Conservation (phyloP, 2,888 invertebrate genomes). For the Drosophila kanekoi region DNA sequence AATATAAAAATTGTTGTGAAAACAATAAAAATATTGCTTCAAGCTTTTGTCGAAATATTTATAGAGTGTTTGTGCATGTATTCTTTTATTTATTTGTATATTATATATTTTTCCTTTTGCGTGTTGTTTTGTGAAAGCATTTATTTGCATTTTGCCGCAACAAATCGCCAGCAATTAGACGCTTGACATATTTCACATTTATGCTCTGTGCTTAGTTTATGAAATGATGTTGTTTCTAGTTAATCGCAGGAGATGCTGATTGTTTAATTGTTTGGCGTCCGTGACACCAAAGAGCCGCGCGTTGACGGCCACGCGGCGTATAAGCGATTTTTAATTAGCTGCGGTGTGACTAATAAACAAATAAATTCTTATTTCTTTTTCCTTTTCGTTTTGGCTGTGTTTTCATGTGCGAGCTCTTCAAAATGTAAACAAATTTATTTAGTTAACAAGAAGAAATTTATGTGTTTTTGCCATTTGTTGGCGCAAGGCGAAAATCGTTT, state of each 20-base stretch:
- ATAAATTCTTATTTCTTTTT: background rate
- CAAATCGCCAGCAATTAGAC: constrained; percentile 63
- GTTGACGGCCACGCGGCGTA: constrained; percentile 36
- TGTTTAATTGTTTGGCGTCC: constrained; percentile 36
- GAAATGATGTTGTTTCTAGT: constrained; percentile 7
- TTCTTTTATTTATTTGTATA: background rate
- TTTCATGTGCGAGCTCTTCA: constrained; percentile 33
- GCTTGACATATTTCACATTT: constrained; percentile 34
- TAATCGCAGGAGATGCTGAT: constrained; percentile 20
- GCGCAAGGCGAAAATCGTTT: constrained; percentile 36
- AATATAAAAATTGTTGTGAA: constrained; percentile 38
- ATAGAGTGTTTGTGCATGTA: constrained; percentile 20
- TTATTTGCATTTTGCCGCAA: constrained; percentile 18
- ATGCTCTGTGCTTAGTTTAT: background rate
- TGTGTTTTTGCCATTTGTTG: constrained; percentile 42
- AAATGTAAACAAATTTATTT: constrained; percentile 60
- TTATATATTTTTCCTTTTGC: background rate
- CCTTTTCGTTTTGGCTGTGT: constrained; percentile 1
- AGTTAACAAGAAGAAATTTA: constrained; percentile 50
- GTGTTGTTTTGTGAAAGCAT: constrained; percentile 1
- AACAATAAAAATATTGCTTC: constrained; percentile 40
- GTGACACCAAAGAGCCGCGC: constrained; percentile 25
- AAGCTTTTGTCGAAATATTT: constrained; percentile 58
- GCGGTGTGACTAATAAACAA: constrained; percentile 46
- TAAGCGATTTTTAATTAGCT: constrained; percentile 61